Base-by-base conservation (phyloP, 2,113 vertebrate species). In the Pterocles orientalis region DNA sequence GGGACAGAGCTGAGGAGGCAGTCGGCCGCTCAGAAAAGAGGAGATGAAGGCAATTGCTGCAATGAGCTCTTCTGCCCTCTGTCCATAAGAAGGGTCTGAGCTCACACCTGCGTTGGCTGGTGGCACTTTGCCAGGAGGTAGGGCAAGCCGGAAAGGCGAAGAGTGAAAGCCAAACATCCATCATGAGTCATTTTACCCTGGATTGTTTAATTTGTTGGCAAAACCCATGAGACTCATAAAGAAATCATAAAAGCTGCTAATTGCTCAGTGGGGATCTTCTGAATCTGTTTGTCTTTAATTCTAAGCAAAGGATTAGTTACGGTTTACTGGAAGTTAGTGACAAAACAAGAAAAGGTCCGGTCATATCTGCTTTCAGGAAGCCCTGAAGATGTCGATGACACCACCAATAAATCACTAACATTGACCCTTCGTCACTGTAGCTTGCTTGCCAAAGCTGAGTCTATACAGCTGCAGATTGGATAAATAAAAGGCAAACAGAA, bases 61-160 rank as follows among this genome's bases (percentile, higher is more conserved):
- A n/a, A 25, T 43, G 31, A 81, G 5, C 12, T 84, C 51, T 66
- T 75, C 26, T 18, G 26, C 79, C 47, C 14, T 79, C 65, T 84
- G 33, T 18, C 34, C 12, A 0, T 45, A 26, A n/a, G 19, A 60
- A 62, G 3, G 6, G 12, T 41, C 19, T 26, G 33, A 51, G 23
- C 23, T 85, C 47, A 17, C 13, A 14, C 11, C 60, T 36, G 6
- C 3, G 1, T 7, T 0, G 3, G 31, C 19, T 47, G 28, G 8
- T 1, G 8, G 25, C 31, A 39, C 39, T 85, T 90, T 24, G 18
- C 31, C 39, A 60, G 56, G 34, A 62, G 7, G 6, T 24, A 54
- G 17, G 6, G 19, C 1, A 2, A 64, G 29, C 34, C 0, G 0
- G 28, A 83, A 60, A 24, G 7, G 26, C 0, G 0, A 54, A 43